A percentile compares a stretch with the other conserved stretches of the same genome.
Conservation (phyloP, 2,888 invertebrate species). For the Branchellion lobata region DNA sequence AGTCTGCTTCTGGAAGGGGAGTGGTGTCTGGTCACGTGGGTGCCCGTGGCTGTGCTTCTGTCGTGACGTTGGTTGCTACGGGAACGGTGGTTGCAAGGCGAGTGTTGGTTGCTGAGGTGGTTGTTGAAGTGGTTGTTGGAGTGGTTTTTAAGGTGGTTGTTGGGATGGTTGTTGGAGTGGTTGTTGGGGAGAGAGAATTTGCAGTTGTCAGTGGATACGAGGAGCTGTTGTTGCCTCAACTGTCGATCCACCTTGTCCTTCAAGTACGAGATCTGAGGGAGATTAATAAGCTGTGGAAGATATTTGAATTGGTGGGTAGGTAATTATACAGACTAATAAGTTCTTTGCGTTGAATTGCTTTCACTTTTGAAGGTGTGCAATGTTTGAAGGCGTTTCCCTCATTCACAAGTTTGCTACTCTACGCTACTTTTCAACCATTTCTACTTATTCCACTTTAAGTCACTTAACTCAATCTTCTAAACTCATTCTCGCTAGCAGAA, state of each 20-base stretch:
- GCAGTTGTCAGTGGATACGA: background rate
- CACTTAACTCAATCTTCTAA: no score
- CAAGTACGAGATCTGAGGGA: constrained; percentile 70
- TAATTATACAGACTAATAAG: no score
- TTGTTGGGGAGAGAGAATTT: background rate
- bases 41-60: background rate
- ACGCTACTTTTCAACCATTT: no score
- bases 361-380: background rate
- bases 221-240: constrained; percentile 10
- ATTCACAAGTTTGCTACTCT: background rate
- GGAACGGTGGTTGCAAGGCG: background rate
- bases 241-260: constrained; percentile 76
- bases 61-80: background rate
- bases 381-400: background rate
- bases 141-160: no score
- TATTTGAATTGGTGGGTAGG: no score
- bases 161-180: background rate
- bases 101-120: no score
- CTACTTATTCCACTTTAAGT: no score
- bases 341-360: no score
- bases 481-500: background rate
- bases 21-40: constrained; percentile 7
- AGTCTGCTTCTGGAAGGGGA: background rate
- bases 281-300: no score
- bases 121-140: no score